phyloP scores from a whole-genome alignment of 2,888 invertebrate genomes.

The Cataglyphis albicans region DNA sequence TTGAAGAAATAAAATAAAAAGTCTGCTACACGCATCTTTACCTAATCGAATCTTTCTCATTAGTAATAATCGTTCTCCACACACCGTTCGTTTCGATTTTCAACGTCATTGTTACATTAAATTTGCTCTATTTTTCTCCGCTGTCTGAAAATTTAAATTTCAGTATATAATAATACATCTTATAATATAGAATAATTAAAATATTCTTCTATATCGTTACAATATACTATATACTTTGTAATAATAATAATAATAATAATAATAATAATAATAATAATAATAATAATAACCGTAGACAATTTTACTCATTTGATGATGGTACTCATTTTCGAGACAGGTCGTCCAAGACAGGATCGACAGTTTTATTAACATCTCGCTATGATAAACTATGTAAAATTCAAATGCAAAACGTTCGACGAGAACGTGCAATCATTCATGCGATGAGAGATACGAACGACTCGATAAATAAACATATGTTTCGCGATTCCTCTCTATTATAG shows the following conservation, averaged over 20 bases:
- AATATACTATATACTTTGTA: conserved; percentile 47
- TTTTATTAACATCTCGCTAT: conserved; percentile 26
- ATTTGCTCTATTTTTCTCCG: not conserved
- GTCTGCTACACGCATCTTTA: not conserved
- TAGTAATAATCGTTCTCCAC: not conserved
- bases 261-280: conserved; percentile 35
- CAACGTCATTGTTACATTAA: not conserved
- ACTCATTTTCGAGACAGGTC: conserved; percentile 9
- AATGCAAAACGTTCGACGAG: conserved; percentile 42
- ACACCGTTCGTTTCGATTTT: conserved; percentile 12
- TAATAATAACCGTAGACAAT: conserved; percentile 33
- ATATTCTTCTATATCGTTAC: conserved; percentile 25
- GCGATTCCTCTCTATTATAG: conserved; percentile 19
- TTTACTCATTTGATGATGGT: conserved; percentile 11
- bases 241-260: conserved; percentile 39
- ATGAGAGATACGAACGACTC: conserved; percentile 19
- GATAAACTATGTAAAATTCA: conserved; percentile 52
- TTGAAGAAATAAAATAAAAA: not conserved
- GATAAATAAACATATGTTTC: conserved; percentile 43
- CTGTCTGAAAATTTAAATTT: conserved; percentile 22
- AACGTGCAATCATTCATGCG: conserved; percentile 40
- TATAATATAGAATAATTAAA: conserved; percentile 35
- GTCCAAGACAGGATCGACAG: not conserved
- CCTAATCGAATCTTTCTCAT: conserved; percentile 1
- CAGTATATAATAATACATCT: conserved; percentile 27